Evolutionary conservation across 2,888 invertebrate species (phyloP).

Genomic region (Dryococelus australis): DNA sequence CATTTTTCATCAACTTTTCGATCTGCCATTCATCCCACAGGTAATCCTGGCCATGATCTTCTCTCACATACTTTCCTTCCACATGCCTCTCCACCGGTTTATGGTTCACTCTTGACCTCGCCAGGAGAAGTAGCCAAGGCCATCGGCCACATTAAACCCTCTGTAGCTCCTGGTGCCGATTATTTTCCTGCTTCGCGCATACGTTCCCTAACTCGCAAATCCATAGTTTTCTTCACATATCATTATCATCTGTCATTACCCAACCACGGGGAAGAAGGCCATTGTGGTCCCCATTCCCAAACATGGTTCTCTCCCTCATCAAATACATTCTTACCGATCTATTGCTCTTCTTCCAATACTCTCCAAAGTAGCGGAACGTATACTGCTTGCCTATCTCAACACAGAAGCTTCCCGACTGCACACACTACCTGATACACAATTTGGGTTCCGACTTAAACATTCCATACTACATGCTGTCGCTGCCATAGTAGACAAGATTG

Average conservation of each 20-base stretch:
- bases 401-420: not conserved
- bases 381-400: not conserved
- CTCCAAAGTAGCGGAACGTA: not conserved
- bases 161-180: too few relatives aligned
- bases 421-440: not conserved
- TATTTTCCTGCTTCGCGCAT: too few relatives aligned
- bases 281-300: not conserved
- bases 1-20: too few relatives aligned
- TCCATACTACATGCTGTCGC: not conserved
- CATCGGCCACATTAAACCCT: too few relatives aligned
- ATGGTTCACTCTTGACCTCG: too few relatives aligned
- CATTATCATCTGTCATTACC: not conserved
- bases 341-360: not conserved
- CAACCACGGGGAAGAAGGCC: not conserved
- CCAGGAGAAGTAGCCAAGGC: too few relatives aligned
- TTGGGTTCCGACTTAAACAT: not conserved
- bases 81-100: too few relatives aligned
- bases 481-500: not conserved
- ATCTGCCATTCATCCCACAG: too few relatives aligned
- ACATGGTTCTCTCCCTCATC: not conserved
- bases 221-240: too few relatives aligned
- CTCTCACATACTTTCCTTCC: too few relatives aligned
- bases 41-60: too few relatives aligned
- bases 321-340: not conserved
- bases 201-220: too few relatives aligned